These are phyloP conservation scores for Aphis gossypii DNA, from an alignment of 1,140 invertebrate species.

Conservation along the genomic window DNA sequence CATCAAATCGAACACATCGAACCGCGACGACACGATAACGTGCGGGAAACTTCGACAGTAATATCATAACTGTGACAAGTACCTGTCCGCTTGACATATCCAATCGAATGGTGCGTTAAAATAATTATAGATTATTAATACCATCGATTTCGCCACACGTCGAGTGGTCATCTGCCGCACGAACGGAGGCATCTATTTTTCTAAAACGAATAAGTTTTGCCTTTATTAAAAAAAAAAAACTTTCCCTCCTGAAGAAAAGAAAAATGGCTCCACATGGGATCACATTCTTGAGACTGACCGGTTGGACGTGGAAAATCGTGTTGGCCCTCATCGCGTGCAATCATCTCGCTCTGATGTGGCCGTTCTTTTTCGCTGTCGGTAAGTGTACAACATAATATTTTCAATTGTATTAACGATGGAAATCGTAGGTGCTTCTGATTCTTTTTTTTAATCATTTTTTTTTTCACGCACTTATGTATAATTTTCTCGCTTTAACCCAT, in stretches of 20 bases:
- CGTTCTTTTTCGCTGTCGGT: conserved; percentile 29
- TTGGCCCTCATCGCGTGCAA: conserved; percentile 36
- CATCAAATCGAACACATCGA: too few species aligned
- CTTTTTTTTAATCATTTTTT: background rate
- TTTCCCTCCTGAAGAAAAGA: background rate
- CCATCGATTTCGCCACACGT: background rate
- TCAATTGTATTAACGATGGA: background rate
- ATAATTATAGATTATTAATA: background rate
- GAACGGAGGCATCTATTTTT: background rate
- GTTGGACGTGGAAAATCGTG: conserved; percentile 35
- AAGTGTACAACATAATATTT: background rate
- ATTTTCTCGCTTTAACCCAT: background rate
- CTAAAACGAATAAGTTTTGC: background rate
- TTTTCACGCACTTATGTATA: background rate
- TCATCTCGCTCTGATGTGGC: conserved; percentile 30
- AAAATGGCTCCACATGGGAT: background rate
- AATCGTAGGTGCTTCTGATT: background rate
- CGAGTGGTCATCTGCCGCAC: background rate
- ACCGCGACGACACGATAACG: too few species aligned
- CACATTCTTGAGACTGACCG: background rate
- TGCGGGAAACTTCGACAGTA: too few species aligned
- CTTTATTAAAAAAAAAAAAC: background rate
- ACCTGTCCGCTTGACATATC: background rate
- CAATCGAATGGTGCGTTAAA: background rate
- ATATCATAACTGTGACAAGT: background rate